Percentiles rank a stretch among this genome's conserved stretches.
phyloP scores from a whole-genome alignment of 2,113 vertebrate genomes.

The Sakesphorus luctuosus region DNA sequence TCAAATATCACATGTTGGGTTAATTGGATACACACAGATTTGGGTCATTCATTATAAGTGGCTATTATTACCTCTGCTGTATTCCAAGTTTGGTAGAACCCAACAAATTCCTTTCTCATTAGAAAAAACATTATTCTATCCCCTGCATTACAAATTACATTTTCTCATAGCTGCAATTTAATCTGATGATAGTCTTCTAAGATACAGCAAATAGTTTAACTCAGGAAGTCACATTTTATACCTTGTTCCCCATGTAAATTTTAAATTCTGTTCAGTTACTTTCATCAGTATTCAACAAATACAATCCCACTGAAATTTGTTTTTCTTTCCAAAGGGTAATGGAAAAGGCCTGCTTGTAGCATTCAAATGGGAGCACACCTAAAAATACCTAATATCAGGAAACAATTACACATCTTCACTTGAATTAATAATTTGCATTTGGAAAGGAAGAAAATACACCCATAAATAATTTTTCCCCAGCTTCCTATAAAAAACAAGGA shows the following conservation, averaged over 20 bases:
- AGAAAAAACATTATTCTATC: neutral
- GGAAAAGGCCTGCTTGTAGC: neutral
- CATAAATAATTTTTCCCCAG: neutral
- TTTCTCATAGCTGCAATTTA: neutral
- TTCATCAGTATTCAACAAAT: slow-evolving; percentile 52
- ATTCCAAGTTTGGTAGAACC: neutral
- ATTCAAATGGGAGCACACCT: slow-evolving; percentile 28
- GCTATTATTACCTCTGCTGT: neutral
- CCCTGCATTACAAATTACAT: neutral
- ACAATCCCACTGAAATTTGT: slow-evolving; percentile 28
- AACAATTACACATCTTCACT: slow-evolving; percentile 47
- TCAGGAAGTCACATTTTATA: neutral
- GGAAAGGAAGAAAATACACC: slow-evolving; percentile 19
- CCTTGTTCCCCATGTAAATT: neutral
- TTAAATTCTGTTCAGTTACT: slow-evolving; percentile 16
- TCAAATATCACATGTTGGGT: neutral
- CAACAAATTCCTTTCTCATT: neutral
- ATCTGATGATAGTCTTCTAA: neutral
- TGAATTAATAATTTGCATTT: slow-evolving; percentile 51
- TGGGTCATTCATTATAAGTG: neutral
- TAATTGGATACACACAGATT: neutral
- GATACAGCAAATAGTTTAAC: neutral
- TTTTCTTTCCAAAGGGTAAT: slow-evolving; percentile 40
- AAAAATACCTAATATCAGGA: slow-evolving; percentile 50
- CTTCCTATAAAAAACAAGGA: slow-evolving; percentile 18